Conservation (phyloP, 1,140 invertebrate species). For the Caenorhabditis latens region DNA sequence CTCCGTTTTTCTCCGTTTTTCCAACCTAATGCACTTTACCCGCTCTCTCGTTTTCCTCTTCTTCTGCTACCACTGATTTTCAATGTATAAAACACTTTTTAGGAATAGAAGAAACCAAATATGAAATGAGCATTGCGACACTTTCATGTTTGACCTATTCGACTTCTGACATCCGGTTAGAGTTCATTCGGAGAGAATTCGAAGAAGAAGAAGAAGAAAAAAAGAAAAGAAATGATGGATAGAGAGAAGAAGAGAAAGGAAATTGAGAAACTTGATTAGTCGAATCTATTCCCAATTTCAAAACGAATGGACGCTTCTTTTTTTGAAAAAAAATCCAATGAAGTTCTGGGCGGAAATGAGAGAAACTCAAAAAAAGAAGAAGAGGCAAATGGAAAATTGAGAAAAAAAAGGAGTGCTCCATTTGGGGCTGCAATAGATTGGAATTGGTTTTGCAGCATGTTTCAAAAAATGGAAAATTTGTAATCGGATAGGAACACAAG, state of each 20-base stretch:
- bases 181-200: background rate
- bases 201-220: background rate
- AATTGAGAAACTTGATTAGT: slow-evolving; percentile 48
- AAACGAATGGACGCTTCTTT: background rate
- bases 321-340: background rate
- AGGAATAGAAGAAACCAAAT: background rate
- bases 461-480: background rate
- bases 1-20: background rate
- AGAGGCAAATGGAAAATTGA: background rate
- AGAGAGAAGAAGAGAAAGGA: background rate
- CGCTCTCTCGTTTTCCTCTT: background rate
- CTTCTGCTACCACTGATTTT: slow-evolving; percentile 16
- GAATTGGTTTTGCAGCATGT: background rate
- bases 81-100: background rate
- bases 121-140: slow-evolving; percentile 1
- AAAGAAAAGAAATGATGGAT: background rate
- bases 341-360: slow-evolving; percentile 23
- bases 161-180: background rate
- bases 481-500: background rate
- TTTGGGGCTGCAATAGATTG: slow-evolving; percentile 7
- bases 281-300: background rate
- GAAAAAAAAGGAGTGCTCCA: background rate
- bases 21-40: slow-evolving; percentile 41
- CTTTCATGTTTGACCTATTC: background rate
- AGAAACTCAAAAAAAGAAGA: background rate